Percentiles rank a stretch among this genome's conserved stretches.
Evolutionary conservation across 2,888 invertebrate genomes (phyloP).

Genomic region (Yponomeuta plumbellus): DNA sequence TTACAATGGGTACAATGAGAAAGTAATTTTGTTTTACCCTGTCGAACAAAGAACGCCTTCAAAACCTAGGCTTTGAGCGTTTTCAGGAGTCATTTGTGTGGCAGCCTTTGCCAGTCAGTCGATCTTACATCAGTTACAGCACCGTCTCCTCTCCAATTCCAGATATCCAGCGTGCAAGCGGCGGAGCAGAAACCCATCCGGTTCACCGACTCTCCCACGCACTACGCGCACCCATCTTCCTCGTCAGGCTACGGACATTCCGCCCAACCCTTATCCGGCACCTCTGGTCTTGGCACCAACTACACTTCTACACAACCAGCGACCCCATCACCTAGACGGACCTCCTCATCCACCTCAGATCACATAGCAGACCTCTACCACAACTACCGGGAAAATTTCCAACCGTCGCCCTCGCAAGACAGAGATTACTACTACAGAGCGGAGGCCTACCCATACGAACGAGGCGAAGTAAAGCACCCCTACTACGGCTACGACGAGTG

Average conservation of each 20-base stretch:
- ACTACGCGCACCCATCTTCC: slow-evolving; percentile 75
- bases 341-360: slow-evolving; percentile 75
- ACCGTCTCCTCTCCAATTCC: slow-evolving; percentile 26
- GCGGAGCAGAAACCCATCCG: slow-evolving; percentile 80
- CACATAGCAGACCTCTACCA: slow-evolving; percentile 81
- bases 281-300: slow-evolving; percentile 71
- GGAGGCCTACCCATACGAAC: slow-evolving; percentile 55
- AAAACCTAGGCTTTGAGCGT: no score
- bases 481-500: slow-evolving; percentile 63
- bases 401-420: slow-evolving; percentile 52
- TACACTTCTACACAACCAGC: slow-evolving; percentile 73
- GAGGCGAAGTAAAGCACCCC: slow-evolving; percentile 64
- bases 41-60: no score
- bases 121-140: no score
- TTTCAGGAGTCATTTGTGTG: no score
- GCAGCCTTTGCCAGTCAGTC: no score
- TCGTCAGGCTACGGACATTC: slow-evolving; percentile 71
- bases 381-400: slow-evolving; percentile 70
- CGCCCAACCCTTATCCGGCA: slow-evolving; percentile 66
- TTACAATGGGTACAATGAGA: no score
- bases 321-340: slow-evolving; percentile 83
- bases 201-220: slow-evolving; percentile 85
- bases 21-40: no score
- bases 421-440: slow-evolving; percentile 53
- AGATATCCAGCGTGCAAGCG: slow-evolving; percentile 66